Percentiles rank a stretch among this genome's conserved stretches.
These are phyloP conservation scores for Drosophila mimica DNA, from an alignment of 2,888 invertebrate genomes.

Conservation along the genomic window DNA sequence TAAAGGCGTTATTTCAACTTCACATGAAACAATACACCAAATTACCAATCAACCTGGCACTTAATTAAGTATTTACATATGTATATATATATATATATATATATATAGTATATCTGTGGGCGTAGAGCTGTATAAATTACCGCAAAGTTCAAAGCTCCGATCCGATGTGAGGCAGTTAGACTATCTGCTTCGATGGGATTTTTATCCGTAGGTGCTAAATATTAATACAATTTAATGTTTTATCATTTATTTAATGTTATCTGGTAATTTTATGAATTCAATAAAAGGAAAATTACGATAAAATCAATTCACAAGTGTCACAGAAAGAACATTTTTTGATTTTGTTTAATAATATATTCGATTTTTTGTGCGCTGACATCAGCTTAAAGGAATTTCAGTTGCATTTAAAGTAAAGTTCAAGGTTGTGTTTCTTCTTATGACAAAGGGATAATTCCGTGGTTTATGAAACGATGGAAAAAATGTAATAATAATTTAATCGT, in stretches of 20 bases:
- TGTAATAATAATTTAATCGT: slow-evolving; percentile 10
- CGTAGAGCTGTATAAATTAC: slow-evolving; percentile 28
- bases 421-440: slow-evolving; percentile 10
- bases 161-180: slow-evolving; percentile 17
- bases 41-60: slow-evolving; percentile 48
- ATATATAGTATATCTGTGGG: slow-evolving; percentile 20
- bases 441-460: slow-evolving; percentile 9
- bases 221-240: slow-evolving; percentile 45
- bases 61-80: slow-evolving; percentile 53
- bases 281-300: slow-evolving; percentile 46
- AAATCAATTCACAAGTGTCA: slow-evolving; percentile 66
- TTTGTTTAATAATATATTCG: slow-evolving; percentile 7
- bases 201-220: slow-evolving; percentile 61
- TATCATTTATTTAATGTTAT: slow-evolving; percentile 35
- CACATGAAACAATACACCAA: slow-evolving; percentile 66
- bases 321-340: slow-evolving; percentile 43
- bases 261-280: slow-evolving; percentile 34
- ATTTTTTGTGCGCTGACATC: slow-evolving; percentile 37
- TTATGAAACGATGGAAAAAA: neutral
- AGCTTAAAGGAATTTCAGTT: slow-evolving; percentile 57
- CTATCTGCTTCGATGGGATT: slow-evolving; percentile 20
- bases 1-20: slow-evolving; percentile 38
- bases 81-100: neutral
- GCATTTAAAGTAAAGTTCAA: slow-evolving; percentile 50
- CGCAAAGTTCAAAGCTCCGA: slow-evolving; percentile 49